A percentile compares a stretch with the other conserved stretches of the same genome.
phyloP scores from a whole-genome alignment of 2,797 vertebrate species.

The Acanthis flammea region DNA sequence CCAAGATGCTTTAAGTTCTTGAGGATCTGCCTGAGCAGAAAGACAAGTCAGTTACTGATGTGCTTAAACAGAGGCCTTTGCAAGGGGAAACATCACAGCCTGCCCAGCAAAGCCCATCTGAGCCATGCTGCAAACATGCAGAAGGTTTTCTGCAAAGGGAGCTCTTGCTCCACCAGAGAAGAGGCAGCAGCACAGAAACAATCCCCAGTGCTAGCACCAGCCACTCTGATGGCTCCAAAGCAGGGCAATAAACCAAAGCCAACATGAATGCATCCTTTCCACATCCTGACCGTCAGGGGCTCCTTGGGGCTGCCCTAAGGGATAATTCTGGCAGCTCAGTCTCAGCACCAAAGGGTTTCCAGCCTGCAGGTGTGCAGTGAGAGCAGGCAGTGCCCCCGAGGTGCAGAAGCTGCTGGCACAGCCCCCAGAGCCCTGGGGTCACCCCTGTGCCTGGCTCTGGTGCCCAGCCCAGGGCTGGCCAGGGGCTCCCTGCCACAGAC shows the following conservation, averaged over 20 bases:
- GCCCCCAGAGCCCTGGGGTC: background rate
- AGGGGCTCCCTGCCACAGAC: background rate
- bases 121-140: background rate
- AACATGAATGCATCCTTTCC: background rate
- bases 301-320: background rate
- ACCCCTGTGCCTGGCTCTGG: background rate
- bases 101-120: background rate
- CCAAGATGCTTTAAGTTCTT: background rate
- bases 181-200: background rate
- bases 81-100: background rate
- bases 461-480: background rate
- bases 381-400: background rate
- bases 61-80: background rate
- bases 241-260: background rate
- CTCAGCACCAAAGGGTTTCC: background rate
- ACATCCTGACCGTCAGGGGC: background rate
- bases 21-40: background rate
- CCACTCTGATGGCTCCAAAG: background rate
- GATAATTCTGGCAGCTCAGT: background rate
- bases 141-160: background rate
- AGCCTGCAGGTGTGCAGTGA: background rate
- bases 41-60: background rate
- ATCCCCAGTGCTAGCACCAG: accelerated
- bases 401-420: background rate
- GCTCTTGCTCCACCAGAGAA: background rate